Evolutionary conservation across 2,888 invertebrate species (phyloP).

Genomic region (Drosophila niveifrons): DNA sequence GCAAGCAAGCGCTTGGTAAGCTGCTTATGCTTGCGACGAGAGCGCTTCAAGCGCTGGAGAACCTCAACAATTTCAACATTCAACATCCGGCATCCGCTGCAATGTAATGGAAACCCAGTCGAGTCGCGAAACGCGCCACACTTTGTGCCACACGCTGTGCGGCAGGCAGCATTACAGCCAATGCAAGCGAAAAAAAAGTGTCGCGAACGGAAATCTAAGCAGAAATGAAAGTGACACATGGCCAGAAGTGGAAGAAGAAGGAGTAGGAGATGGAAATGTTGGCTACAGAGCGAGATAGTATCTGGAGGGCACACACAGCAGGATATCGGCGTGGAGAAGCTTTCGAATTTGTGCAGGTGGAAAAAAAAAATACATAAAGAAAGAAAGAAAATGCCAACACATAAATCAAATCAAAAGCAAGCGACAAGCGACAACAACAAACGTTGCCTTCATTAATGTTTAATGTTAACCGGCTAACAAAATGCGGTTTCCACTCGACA

Average conservation of each 20-base stretch:
- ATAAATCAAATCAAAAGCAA: conserved; percentile 58
- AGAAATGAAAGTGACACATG: conserved; percentile 72
- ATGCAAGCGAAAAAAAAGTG: conserved; percentile 55
- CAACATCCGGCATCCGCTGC: conserved; percentile 76
- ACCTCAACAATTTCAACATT: conserved; percentile 80
- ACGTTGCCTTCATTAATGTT: conserved; percentile 59
- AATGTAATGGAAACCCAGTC: conserved; percentile 75
- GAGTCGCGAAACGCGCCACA: conserved; percentile 50
- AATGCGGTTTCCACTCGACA: conserved; percentile 35
- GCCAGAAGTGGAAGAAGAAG: conserved; percentile 4
- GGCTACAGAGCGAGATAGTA: not conserved
- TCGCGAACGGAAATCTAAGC: conserved; percentile 68
- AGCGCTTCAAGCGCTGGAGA: conserved; percentile 38
- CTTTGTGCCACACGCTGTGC: conserved; percentile 43
- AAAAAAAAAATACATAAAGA: conserved; percentile 23
- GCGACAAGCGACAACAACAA: conserved; percentile 36
- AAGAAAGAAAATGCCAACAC: conserved; percentile 31
- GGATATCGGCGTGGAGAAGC: conserved; percentile 56
- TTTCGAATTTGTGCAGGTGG: conserved; percentile 37
- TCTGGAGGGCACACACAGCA: conserved; percentile 47
- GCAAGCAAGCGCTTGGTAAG: conserved; percentile 45
- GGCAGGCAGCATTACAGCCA: conserved; percentile 47
- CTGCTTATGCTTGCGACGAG: conserved; percentile 55
- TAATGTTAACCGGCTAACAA: conserved; percentile 60
- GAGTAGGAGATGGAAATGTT: not conserved